Evolutionary conservation across 2,113 vertebrate species (phyloP).

Genomic region (Aepyceros melampus): DNA sequence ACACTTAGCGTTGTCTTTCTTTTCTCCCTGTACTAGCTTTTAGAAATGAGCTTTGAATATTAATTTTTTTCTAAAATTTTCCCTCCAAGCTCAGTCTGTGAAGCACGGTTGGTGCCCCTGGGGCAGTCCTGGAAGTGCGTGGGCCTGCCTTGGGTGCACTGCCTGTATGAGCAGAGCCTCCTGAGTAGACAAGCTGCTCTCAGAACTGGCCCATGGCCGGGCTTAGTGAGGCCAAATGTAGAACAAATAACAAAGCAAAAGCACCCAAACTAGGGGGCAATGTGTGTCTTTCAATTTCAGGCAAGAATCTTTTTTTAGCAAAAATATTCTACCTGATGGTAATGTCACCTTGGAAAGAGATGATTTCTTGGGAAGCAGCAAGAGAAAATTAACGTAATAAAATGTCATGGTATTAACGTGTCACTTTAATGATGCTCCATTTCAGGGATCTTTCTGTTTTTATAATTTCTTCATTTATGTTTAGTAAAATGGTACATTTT

Average conservation of each 20-base stretch:
- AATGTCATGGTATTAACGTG: not conserved
- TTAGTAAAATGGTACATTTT: not conserved
- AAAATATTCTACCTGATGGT: not conserved
- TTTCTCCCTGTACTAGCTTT: not conserved
- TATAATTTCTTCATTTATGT: not conserved
- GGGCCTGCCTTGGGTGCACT: not conserved
- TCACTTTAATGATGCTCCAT: not conserved
- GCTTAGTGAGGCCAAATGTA: not conserved
- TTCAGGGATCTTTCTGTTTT: not conserved
- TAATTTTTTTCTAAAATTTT: not conserved
- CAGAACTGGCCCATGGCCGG: not conserved
- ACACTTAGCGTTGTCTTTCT: not conserved
- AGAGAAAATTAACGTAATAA: not conserved
- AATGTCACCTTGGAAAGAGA: slow-evolving; percentile 31
- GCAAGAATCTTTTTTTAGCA: not conserved
- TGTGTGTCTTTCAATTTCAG: not conserved
- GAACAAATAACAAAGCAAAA: not conserved
- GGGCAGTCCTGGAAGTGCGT: not conserved
- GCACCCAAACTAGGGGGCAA: not conserved
- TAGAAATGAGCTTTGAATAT: not conserved
- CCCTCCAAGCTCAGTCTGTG: not conserved
- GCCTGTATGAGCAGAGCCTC: not conserved
- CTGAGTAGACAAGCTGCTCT: not conserved
- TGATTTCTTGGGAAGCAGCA: not conserved
- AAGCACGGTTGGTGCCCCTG: not conserved